These are phyloP conservation scores for Fukomys damarensis DNA, from an alignment of 2,113 vertebrate genomes.

Conservation along the genomic window DNA sequence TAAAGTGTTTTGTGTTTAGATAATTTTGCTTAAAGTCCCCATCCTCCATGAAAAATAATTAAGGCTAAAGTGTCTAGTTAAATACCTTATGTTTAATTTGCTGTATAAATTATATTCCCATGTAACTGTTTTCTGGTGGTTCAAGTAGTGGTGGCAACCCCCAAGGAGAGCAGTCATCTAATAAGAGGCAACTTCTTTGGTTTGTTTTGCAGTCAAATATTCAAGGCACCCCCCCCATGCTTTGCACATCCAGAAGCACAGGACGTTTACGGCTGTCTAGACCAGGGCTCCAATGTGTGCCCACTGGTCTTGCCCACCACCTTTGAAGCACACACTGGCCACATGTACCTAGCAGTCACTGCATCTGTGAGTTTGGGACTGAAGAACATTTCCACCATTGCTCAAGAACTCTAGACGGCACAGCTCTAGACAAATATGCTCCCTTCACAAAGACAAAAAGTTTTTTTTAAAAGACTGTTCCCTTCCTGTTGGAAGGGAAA, in stretches of 20 bases:
- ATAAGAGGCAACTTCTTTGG: not conserved
- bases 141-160: not conserved
- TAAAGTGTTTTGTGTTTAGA: slow-evolving; percentile 21
- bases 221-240: not conserved
- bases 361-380: not conserved
- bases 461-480: slow-evolving; percentile 3
- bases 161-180: not conserved
- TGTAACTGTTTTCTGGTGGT: not conserved
- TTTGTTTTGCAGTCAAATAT: slow-evolving; percentile 14
- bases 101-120: slow-evolving; percentile 7
- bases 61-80: not conserved
- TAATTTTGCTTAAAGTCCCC: slow-evolving; percentile 43
- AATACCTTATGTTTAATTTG: not conserved
- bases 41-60: slow-evolving; percentile 31
- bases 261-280: not conserved
- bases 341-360: not conserved
- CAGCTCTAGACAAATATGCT: not conserved
- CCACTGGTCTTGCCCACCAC: not conserved
- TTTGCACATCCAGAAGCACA: not conserved
- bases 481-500: not conserved
- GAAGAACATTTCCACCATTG: not conserved
- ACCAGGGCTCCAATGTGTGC: not conserved
- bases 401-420: not conserved
- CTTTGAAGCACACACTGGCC: not conserved
- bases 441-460: not conserved